Percentiles rank a stretch among this genome's conserved stretches.
Conservation (phyloP, 2,113 vertebrate genomes). For the Ceuthmochares aereus region DNA sequence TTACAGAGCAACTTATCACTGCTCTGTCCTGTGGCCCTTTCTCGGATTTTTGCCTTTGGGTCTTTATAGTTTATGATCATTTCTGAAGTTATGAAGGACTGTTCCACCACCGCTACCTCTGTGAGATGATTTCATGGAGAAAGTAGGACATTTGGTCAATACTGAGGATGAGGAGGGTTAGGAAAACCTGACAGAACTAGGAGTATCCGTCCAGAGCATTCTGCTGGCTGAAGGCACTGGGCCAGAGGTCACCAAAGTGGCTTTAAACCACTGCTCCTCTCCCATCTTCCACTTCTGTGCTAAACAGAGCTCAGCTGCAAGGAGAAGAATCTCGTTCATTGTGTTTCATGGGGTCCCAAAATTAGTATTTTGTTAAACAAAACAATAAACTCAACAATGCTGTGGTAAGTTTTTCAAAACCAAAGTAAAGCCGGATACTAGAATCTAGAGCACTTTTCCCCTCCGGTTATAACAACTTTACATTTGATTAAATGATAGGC, state of each 20-base stretch:
- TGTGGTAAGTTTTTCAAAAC: constrained; percentile 51
- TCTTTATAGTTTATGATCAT: neutral
- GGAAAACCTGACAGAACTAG: neutral
- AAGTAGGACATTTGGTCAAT: neutral
- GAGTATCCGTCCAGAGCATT: neutral
- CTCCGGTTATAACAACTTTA: constrained; percentile 58
- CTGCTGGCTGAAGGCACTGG: neutral
- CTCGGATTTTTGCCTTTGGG: neutral
- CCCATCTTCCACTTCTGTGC: neutral
- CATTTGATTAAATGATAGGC: constrained; percentile 61
- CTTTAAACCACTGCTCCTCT: neutral
- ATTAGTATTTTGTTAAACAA: constrained; percentile 54
- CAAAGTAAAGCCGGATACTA: constrained; percentile 43
- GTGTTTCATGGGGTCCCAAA: constrained; percentile 7
- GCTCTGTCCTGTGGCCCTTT: neutral
- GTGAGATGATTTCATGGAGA: neutral
- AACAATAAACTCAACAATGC: constrained; percentile 48
- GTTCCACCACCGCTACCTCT: neutral
- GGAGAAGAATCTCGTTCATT: constrained; percentile 1
- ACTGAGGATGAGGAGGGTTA: neutral
- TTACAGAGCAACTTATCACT: fast-evolving
- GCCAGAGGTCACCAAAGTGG: neutral
- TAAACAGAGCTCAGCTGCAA: neutral
- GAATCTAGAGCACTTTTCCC: constrained; percentile 51
- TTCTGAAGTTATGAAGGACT: neutral